Conservation (phyloP, 2,113 vertebrate genomes). For the Elgaria multicarinata region DNA sequence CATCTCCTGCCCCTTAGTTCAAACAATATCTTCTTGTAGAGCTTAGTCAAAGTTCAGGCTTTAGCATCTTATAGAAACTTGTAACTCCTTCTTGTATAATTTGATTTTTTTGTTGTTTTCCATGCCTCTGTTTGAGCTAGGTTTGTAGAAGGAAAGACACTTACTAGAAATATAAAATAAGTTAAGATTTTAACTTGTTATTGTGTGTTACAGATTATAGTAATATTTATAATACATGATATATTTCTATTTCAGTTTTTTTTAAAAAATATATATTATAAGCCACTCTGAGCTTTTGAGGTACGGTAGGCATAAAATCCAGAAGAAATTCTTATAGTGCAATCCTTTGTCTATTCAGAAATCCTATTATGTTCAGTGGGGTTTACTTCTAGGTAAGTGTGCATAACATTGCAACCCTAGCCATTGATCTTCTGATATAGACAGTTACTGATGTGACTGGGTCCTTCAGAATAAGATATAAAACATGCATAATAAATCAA, state of each 20-base stretch:
- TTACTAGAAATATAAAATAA: not conserved
- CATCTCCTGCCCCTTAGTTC: not conserved
- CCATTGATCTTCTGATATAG: not conserved
- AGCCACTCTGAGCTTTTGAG: not conserved
- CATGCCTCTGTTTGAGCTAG: not conserved
- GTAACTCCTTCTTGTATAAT: not conserved
- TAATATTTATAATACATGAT: not conserved
- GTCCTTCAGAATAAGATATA: not conserved
- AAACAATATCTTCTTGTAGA: not conserved
- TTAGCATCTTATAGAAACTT: not conserved
- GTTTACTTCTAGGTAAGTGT: not conserved
- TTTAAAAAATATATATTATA: not conserved
- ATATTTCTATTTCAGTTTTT: not conserved
- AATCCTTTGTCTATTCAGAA: not conserved
- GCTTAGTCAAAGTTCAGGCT: not conserved
- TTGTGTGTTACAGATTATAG: not conserved
- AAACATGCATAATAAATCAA: not conserved
- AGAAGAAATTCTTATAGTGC: not conserved
- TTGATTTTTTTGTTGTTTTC: not conserved
- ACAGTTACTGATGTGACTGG: not conserved
- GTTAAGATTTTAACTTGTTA: not conserved
- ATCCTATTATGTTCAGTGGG: not conserved
- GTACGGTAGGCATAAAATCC: not conserved
- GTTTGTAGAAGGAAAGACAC: not conserved
- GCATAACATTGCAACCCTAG: not conserved